Conservation (phyloP, 53 echinoderm and acorn worm species). For the Zoroaster sp. region DNA sequence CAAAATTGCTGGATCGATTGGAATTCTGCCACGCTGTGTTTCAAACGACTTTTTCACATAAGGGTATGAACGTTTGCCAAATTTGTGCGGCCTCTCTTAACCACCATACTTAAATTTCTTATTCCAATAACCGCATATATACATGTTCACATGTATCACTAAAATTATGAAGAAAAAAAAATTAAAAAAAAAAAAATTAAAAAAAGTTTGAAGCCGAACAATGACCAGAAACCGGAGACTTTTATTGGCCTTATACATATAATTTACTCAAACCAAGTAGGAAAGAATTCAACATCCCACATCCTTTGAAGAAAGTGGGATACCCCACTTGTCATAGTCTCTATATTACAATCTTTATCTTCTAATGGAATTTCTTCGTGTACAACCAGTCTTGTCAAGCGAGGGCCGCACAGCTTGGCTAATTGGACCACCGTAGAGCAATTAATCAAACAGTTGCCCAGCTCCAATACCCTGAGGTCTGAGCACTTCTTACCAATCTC, state of each 20-base stretch:
- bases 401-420: conserved; percentile 80
- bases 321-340: conserved; percentile 58
- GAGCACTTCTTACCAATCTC: conserved; percentile 72
- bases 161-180: neutral
- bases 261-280: conserved; percentile 71
- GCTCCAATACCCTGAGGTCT: conserved; percentile 68
- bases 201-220: neutral
- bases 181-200: neutral
- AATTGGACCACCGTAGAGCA: conserved; percentile 77
- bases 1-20: too few relatives aligned
- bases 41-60: too few relatives aligned
- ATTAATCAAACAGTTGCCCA: conserved; percentile 76
- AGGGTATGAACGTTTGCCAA: too few relatives aligned
- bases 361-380: conserved; percentile 72
- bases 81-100: too few relatives aligned
- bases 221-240: too few relatives aligned
- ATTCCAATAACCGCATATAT: too few relatives aligned
- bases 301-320: conserved; percentile 75
- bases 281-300: conserved; percentile 80
- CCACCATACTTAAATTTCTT: too few relatives aligned
- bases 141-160: neutral
- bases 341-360: conserved; percentile 64
- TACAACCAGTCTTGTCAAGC: conserved; percentile 74
- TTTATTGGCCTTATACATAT: neutral
- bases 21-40: too few relatives aligned